Base-by-base conservation (phyloP, 2,888 invertebrate species). In the Meganola albula region DNA sequence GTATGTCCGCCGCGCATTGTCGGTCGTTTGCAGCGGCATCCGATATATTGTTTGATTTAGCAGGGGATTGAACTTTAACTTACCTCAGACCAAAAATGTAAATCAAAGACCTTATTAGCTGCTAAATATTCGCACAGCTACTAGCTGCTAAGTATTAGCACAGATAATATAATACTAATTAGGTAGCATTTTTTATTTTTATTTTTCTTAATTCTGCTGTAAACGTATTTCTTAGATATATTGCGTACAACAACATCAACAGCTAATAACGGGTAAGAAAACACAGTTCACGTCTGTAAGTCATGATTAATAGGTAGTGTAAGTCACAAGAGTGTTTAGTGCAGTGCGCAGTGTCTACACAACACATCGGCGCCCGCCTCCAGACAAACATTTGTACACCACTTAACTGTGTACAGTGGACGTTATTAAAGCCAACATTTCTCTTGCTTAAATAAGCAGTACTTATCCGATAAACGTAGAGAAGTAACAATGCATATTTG, bases 1-100 rank as follows among this genome's bases (percentile, higher is more conserved):
- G 74, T 77, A 71, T 64, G 67, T 54, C 63, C 63, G 67, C 63
- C 49, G 64, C 53, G 70, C 74, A 73, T 75, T 77, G 74, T 76
- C 63, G 66, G 64, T 49, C 62, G 66, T 60, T 56, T 66, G 67
- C 71, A 66, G 43, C 53, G 61, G 54, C 58, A 34, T 52, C 48
- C 42, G 37, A 55, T 57, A 58, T 65, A 67, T 68, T 73, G 72
- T 71, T 67, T 69, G 64, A 64, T 55, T 63, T 42, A 39, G 53
- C 52, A 44, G 52, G n/a, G 46, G 57, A 52, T 51, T 51, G 53
- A 56, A 55, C 66, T 49, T 31, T 37, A 43, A 46, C 42, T 58
- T 51, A 51, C 54, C 40, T 45, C 39, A 32, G 31, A 39, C 35
- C 47, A 47, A 58, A 58, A 60, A 58, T 47, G 47, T 44, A 45